phyloP scores from a whole-genome alignment of 2,797 vertebrate species.

The Threskiornis aethiopicus region DNA sequence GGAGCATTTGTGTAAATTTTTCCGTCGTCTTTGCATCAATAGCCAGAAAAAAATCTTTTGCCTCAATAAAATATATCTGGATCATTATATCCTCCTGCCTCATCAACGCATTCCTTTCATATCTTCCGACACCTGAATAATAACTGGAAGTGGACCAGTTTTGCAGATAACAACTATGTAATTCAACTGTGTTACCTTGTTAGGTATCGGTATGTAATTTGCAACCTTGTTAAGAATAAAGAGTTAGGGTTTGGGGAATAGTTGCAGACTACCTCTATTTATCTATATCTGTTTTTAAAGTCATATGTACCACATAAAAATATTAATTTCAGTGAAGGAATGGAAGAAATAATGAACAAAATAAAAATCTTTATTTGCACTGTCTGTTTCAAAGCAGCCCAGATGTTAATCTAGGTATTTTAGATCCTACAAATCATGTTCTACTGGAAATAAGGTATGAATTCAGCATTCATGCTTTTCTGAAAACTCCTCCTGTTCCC shows the following conservation, averaged over 20 bases:
- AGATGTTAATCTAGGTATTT: neutral
- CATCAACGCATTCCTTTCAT: neutral
- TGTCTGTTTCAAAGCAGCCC: neutral
- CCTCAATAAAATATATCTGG: neutral
- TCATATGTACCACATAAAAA: neutral
- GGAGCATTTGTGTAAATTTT: conserved; percentile 18
- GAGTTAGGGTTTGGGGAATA: neutral
- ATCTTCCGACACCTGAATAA: neutral
- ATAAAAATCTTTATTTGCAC: neutral
- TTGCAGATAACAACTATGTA: neutral
- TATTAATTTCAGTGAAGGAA: neutral
- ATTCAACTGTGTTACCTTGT: neutral
- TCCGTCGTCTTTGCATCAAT: neutral
- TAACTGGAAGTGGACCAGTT: neutral
- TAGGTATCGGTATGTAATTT: neutral
- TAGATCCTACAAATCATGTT: neutral
- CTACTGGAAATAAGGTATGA: neutral
- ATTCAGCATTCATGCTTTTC: neutral
- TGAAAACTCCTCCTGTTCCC: neutral
- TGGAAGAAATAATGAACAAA: neutral
- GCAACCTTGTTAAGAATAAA: neutral
- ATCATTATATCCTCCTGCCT: neutral
- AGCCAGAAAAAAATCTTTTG: neutral
- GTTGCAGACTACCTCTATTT: neutral
- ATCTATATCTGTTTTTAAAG: neutral